phyloP scores from a whole-genome alignment of 35 echinoderm and acorn worm genomes.

The Anneissia japonica region DNA sequence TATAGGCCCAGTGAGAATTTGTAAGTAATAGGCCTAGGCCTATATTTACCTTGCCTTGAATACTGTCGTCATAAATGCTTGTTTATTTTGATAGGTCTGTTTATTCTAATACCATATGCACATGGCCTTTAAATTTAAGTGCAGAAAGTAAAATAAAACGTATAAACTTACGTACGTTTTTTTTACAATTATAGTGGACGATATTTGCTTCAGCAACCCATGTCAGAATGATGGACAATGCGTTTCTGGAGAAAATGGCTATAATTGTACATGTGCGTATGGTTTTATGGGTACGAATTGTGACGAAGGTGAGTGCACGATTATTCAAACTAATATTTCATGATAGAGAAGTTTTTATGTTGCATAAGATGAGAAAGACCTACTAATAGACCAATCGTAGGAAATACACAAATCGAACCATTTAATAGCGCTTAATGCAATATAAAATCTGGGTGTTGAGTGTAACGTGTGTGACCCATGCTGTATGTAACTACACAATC shows the following conservation, averaged over 20 bases:
- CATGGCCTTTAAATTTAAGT: no score
- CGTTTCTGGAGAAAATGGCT: constrained; percentile 31
- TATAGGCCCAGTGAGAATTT: no score
- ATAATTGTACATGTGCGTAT: constrained; percentile 79
- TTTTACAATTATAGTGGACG: constrained; percentile 36
- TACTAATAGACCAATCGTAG: not conserved
- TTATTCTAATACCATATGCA: no score
- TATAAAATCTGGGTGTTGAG: not conserved
- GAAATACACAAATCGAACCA: not conserved
- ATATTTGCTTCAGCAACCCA: not conserved
- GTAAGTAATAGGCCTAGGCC: no score
- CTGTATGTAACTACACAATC: no score
- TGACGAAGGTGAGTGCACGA: constrained; percentile 82
- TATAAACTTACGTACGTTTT: no score
- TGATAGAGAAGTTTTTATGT: not conserved
- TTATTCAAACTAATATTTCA: not conserved
- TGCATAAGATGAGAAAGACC: not conserved
- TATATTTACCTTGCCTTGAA: no score
- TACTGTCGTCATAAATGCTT: no score
- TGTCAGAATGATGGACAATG: constrained; percentile 82
- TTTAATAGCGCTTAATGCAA: not conserved
- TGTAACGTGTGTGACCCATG: not conserved
- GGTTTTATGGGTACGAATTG: constrained; percentile 72
- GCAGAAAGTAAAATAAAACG: no score
- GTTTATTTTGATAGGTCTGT: no score